Conservation (phyloP, 1,140 invertebrate species). For the Berghia stephanieae region DNA sequence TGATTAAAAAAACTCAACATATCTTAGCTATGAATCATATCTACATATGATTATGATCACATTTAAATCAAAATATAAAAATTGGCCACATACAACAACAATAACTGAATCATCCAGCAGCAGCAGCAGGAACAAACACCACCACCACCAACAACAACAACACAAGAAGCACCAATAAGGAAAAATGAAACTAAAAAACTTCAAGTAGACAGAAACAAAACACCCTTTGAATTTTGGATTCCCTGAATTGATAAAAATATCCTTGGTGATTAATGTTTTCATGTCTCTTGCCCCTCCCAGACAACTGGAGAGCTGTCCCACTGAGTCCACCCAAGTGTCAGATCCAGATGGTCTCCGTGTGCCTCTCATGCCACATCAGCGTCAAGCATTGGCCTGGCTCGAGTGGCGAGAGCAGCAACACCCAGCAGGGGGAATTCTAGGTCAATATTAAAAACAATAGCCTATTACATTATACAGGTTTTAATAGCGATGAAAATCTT, state of each 20-base stretch:
- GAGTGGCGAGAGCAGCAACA: conserved; percentile 85
- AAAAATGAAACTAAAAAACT: background rate
- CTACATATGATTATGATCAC: no score
- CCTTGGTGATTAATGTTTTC: background rate
- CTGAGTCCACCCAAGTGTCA: conserved; percentile 70
- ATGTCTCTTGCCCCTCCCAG: conserved; percentile 38
- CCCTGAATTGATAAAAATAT: background rate
- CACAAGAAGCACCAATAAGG: no score
- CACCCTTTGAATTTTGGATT: background rate
- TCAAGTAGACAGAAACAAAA: background rate
- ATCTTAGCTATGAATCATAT: no score
- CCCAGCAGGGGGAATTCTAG: conserved; percentile 79
- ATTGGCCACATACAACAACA: no score
- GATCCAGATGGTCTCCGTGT: conserved; percentile 75
- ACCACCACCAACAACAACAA: no score
- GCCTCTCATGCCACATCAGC: conserved; percentile 85
- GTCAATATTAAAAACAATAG: conserved; percentile 48
- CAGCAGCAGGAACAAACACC: no score
- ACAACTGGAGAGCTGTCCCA: conserved; percentile 65
- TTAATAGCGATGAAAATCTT: no score
- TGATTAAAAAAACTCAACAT: no score
- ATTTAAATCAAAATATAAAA: no score
- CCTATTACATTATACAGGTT: background rate
- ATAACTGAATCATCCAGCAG: no score
- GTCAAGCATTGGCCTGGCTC: conserved; percentile 87